Evolutionary conservation across 2,888 invertebrate genomes (phyloP), one percentile per base, ranked within the genome.

Genomic region (Phragmatobia fuliginosa): DNA sequence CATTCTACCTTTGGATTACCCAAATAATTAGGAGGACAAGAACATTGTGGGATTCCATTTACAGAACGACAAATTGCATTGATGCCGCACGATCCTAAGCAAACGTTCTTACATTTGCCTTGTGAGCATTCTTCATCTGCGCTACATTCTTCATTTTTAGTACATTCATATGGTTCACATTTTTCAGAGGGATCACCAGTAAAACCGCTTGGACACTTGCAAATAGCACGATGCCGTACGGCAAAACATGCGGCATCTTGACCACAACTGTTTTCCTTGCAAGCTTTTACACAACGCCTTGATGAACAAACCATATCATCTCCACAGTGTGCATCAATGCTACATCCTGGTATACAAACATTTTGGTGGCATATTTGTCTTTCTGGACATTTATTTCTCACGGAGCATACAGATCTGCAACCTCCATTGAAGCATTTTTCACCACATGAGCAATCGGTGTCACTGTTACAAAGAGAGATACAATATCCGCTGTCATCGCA

Each of bases 51-150:
- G 79, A 95, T 95, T 87, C 97, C 96, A 82, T 97, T 96, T 28
- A 97, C 95, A 16, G 98, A 97, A 58, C 97, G 96, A 85, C 98
- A 98, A 82, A 98, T 97, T 0, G 98, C 98, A 89, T 98, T 98
- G 41, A 96, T 91, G 21, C 98, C 98, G 84, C 98, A 98, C 41
- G 97, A 96, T 14, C 97, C 97, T 52, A 96, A 94, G 86, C 98
- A 98, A 1, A 98, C 98, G 91, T 98, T 98, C 81, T 97, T 97
- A 86, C 98, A 98, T 85, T 92, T 95, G 67, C 94, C 93, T 36
- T 97, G 97, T 66, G 96, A 88, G 79, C 98, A 98, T 77, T 96
- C 96, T 90, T 98, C 98, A 82, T 97, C 97, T 2, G 96, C 85
- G 67, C 97, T 97, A 85, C 98, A 98, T 83, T 98, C 98, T 14